Conservation (phyloP, 2,797 vertebrate genomes). For the Sparus aurata region DNA sequence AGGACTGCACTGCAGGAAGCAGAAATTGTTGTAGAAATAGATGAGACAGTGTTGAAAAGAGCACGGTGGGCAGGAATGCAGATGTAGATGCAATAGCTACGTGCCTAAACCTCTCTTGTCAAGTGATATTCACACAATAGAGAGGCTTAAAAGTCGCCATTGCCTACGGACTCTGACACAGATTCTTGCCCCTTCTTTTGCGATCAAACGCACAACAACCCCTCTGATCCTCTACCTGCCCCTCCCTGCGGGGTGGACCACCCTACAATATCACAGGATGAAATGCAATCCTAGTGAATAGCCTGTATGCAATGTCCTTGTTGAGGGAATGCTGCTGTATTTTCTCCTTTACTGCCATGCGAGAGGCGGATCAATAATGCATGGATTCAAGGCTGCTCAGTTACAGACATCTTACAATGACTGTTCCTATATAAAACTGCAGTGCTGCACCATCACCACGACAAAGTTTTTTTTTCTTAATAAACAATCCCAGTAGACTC, state of each 20-base stretch:
- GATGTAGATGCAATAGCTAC: slow-evolving; percentile 2
- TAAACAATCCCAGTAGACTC: slow-evolving; percentile 40
- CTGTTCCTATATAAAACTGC: slow-evolving; percentile 26
- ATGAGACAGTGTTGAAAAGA: slow-evolving; percentile 15
- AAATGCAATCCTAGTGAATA: slow-evolving; percentile 36
- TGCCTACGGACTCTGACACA: slow-evolving; percentile 21
- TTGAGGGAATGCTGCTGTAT: not conserved
- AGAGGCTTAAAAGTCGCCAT: slow-evolving; percentile 9
- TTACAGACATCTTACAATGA: slow-evolving; percentile 4
- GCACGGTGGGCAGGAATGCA: not conserved
- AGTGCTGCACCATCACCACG: slow-evolving; percentile 26
- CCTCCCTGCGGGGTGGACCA: slow-evolving; percentile 47
- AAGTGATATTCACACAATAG: slow-evolving; percentile 19
- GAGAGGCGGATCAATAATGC: slow-evolving; percentile 33
- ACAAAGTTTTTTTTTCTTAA: slow-evolving; percentile 31
- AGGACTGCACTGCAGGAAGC: not conserved
- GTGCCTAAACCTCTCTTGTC: slow-evolving; percentile 1
- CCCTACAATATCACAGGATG: slow-evolving; percentile 47
- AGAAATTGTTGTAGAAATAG: not conserved
- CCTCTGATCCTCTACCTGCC: slow-evolving; percentile 54
- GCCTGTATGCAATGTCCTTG: slow-evolving; percentile 6
- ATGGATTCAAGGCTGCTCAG: slow-evolving; percentile 26
- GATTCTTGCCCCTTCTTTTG: slow-evolving; percentile 26
- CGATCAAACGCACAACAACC: slow-evolving; percentile 43
- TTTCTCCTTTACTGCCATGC: not conserved